phyloP scores from a whole-genome alignment of 2,888 invertebrate species.

The Uropetala carovei region DNA sequence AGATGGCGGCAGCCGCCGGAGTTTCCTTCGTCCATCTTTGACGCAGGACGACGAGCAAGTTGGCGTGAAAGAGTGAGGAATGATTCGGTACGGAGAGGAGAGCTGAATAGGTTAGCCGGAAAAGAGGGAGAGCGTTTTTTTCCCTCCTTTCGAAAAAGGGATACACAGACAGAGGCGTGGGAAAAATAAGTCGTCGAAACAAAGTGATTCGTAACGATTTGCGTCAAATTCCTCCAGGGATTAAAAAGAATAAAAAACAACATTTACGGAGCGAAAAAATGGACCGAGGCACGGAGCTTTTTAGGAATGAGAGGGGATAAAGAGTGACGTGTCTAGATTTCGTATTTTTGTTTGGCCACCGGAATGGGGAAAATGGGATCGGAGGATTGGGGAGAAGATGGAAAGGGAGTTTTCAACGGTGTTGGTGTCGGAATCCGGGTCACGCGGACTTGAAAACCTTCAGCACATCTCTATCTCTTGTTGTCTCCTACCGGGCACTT shows the following conservation, averaged over 20 bases:
- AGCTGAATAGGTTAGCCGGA: neutral
- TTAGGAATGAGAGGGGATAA: neutral
- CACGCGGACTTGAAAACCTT: neutral
- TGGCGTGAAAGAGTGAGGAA: conserved; percentile 9
- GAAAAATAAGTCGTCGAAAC: too few relatives aligned
- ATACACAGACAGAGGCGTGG: too few relatives aligned
- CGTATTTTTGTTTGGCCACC: neutral
- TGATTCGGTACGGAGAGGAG: neutral
- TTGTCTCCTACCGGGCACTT: neutral
- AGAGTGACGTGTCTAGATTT: neutral
- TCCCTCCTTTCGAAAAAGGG: too few relatives aligned
- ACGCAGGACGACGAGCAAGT: neutral
- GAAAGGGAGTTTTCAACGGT: neutral
- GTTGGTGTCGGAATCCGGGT: neutral
- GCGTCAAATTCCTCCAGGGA: too few relatives aligned
- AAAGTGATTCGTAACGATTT: too few relatives aligned
- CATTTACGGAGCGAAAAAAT: neutral
- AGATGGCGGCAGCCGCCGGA: neutral
- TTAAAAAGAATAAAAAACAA: too few relatives aligned
- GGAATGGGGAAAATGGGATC: neutral
- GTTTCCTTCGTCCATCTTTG: neutral
- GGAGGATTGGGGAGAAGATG: neutral
- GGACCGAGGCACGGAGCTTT: neutral
- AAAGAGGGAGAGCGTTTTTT: neutral
- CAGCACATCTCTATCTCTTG: neutral